A percentile compares a stretch with the other conserved stretches of the same genome.
These are phyloP conservation scores for Hypsibius dujardini DNA, from an alignment of 1,140 invertebrate species.

Conservation along the genomic window DNA sequence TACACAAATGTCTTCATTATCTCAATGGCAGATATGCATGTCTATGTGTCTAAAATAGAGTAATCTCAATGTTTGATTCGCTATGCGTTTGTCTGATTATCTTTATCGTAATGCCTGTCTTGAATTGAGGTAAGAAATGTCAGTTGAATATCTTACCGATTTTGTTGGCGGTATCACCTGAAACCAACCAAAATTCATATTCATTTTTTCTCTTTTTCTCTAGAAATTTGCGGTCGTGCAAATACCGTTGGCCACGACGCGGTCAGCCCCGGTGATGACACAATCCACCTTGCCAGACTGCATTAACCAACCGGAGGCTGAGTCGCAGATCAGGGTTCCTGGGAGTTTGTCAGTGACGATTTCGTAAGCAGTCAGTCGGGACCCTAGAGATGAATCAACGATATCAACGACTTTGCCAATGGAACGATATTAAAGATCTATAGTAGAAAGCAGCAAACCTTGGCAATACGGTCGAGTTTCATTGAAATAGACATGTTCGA, in stretches of 20 bases:
- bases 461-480: slow-evolving; percentile 97
- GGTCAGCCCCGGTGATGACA: slow-evolving; percentile 54
- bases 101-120: no score
- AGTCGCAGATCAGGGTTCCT: slow-evolving; percentile 77
- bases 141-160: slow-evolving; percentile 43
- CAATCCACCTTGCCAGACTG: slow-evolving; percentile 40
- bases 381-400: slow-evolving; percentile 23
- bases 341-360: slow-evolving; percentile 80
- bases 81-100: no score
- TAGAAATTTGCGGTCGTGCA: no score
- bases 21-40: neutral
- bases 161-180: slow-evolving; percentile 98
- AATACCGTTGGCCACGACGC: slow-evolving; percentile 77
- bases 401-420: neutral
- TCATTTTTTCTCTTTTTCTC: no score
- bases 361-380: slow-evolving; percentile 85
- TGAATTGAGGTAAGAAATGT: no score
- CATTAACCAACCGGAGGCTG: slow-evolving; percentile 80
- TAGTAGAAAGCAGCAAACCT: slow-evolving; percentile 38
- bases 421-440: slow-evolving; percentile 1
- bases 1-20: neutral
- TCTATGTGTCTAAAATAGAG: no score
- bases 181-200: no score
- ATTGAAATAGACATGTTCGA: slow-evolving; percentile 77
- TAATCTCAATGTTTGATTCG: no score